Base-by-base conservation (phyloP, 1,140 invertebrate genomes). In the Probaryconus sp. region DNA sequence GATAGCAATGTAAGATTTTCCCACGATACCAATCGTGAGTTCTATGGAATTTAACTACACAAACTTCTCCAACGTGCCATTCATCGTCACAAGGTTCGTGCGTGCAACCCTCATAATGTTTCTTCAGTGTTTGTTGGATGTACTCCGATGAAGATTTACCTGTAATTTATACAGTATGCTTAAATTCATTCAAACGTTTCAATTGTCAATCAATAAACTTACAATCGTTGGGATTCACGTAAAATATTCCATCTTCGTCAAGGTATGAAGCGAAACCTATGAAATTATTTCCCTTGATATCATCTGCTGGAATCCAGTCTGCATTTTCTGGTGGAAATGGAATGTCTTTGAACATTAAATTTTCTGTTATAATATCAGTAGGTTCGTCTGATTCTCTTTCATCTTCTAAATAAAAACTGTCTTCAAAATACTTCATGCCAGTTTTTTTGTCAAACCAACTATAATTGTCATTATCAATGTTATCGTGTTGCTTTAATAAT, bases 31-130 rank as follows among this genome's bases (percentile, higher is more conserved):
- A 92, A 6, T 85, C 83, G 2, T 89, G 84, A 77, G 94, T 90
- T 3, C 87, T 9, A 70, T 89, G 89, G 81, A 89, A 94, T 38
- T 87, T 84, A 0, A 89, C 92, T 9, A 93, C 83, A 67, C 93
- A 93, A 0, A 91, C 84, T 51, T 94, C 90, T 1, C 90, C 92
- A 1, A 81, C 73, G 35, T 76, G 65, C 91, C 90, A 91, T 51
- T 82, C 81, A 6, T 81, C 68, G 67, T 88, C 87, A 48, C 83
- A 81, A 18, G 87, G 81, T 64, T 89, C 88, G 0, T 87, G 81
- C 17, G 83, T 69, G 3, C 80, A 79, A 9, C 87, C 80, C 35
- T 84, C 74, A 72, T 89, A 92, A 48, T 86, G 79, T 2, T 85
- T 79, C n/a, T 88, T 80, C n/a, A 92, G 79, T 2, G 83, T 82